phyloP scores from a whole-genome alignment of 1,140 invertebrate species.

The Sitophilus oryzae region DNA sequence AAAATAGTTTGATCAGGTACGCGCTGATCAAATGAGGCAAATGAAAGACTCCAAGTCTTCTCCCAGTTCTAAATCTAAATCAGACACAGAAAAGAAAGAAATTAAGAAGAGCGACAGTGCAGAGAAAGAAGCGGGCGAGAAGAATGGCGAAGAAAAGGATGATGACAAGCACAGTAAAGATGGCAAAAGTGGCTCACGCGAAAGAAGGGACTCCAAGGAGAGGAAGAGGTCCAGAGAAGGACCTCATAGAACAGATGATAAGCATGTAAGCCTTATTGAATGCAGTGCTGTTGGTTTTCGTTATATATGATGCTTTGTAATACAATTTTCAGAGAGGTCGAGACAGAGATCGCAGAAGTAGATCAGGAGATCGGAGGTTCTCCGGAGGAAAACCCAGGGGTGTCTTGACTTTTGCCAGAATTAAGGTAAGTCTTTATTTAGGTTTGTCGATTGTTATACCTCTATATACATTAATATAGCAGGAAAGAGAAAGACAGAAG shows the following conservation, averaged over 20 bases:
- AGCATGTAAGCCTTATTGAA: constrained; percentile 9
- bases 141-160: constrained; percentile 42
- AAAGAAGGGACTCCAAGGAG: constrained; percentile 8
- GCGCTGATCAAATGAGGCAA: constrained; percentile 26
- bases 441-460: background rate
- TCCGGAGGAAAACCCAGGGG: constrained; percentile 13
- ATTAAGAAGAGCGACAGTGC: constrained; percentile 42
- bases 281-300: too few relatives aligned
- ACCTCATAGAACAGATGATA: constrained; percentile 1
- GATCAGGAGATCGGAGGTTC: background rate
- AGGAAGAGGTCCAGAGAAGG: constrained; percentile 12
- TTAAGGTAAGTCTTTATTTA: constrained; percentile 31
- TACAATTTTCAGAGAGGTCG: background rate
- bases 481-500: constrained; percentile 73
- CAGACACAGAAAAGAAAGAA: constrained; percentile 46
- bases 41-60: constrained; percentile 22
- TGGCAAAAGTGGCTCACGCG: constrained; percentile 29
- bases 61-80: constrained; percentile 21
- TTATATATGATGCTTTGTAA: too few relatives aligned
- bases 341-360: constrained; percentile 2
- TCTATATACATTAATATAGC: constrained; percentile 43
- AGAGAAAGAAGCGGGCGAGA: constrained; percentile 43
- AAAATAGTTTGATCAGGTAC: constrained; percentile 26
- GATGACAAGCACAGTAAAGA: constrained; percentile 36
- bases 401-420: constrained; percentile 39